phyloP scores from a whole-genome alignment of 2,113 vertebrate genomes.

The Erythrocercus mccallii region DNA sequence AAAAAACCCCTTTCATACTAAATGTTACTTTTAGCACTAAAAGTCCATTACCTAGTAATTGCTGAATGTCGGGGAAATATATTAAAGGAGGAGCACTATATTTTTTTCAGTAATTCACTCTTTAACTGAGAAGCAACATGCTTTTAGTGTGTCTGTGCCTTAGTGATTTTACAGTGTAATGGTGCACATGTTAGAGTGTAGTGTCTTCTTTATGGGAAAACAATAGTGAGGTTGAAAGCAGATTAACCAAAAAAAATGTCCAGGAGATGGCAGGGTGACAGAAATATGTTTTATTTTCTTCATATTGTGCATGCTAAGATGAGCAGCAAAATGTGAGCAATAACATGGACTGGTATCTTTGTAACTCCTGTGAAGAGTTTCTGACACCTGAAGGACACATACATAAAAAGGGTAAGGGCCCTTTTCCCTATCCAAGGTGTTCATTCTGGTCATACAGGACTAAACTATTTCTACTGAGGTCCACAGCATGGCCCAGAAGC shows the following conservation, averaged over 20 bases:
- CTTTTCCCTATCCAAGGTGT: conserved; percentile 1
- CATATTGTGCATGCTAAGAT: not conserved
- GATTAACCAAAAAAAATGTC: not conserved
- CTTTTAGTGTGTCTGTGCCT: not conserved
- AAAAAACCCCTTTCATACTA: not conserved
- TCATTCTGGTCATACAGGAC: not conserved
- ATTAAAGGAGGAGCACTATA: not conserved
- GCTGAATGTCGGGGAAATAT: not conserved
- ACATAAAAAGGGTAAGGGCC: not conserved
- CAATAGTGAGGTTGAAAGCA: not conserved
- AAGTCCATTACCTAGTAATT: not conserved
- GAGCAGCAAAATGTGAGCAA: not conserved
- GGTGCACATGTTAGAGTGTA: not conserved
- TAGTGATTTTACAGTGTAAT: not conserved
- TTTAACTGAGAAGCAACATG: not conserved
- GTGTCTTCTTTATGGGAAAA: not conserved
- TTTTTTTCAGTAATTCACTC: not conserved
- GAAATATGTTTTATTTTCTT: not conserved
- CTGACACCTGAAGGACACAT: not conserved
- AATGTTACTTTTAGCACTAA: not conserved
- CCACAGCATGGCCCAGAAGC: not conserved
- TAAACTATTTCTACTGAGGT: not conserved
- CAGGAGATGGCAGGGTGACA: not conserved
- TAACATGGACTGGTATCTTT: conserved; percentile 10
- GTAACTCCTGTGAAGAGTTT: not conserved